phyloP scores from a whole-genome alignment of 2,113 vertebrate genomes.

The Zeus faber region DNA sequence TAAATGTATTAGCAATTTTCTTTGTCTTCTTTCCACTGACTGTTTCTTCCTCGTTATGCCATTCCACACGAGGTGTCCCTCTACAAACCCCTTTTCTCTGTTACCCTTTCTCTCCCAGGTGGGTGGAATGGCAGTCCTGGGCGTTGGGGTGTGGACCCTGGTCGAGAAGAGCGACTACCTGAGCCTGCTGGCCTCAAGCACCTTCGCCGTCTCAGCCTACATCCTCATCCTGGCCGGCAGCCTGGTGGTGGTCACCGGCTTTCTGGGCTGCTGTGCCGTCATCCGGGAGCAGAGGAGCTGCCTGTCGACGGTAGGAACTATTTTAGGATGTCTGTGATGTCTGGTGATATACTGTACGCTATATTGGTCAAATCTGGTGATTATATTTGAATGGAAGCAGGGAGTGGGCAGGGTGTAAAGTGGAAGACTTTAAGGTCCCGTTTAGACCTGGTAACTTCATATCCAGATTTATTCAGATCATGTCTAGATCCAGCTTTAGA shows the following conservation, averaged over 20 bases:
- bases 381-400: no score
- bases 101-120: conserved; percentile 60
- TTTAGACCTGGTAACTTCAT: no score
- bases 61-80: not conserved
- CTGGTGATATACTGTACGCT: no score
- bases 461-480: no score
- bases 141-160: conserved; percentile 83
- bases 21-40: no score
- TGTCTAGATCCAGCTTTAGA: no score
- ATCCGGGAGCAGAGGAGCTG: conserved; percentile 80
- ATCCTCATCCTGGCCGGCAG: conserved; percentile 82
- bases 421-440: no score
- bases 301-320: conserved; percentile 79
- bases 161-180: conserved; percentile 84
- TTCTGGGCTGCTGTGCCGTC: conserved; percentile 82
- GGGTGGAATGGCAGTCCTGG: conserved; percentile 78
- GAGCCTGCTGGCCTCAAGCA: conserved; percentile 81
- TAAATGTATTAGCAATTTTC: no score
- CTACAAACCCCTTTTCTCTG: not conserved
- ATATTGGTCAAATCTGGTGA: no score
- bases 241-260: conserved; percentile 82
- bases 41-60: no score
- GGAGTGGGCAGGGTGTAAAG: no score
- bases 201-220: conserved; percentile 80
- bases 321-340: no score